These are phyloP conservation scores for Gavialis gangeticus DNA, from an alignment of 2,113 vertebrate genomes.

Conservation along the genomic window DNA sequence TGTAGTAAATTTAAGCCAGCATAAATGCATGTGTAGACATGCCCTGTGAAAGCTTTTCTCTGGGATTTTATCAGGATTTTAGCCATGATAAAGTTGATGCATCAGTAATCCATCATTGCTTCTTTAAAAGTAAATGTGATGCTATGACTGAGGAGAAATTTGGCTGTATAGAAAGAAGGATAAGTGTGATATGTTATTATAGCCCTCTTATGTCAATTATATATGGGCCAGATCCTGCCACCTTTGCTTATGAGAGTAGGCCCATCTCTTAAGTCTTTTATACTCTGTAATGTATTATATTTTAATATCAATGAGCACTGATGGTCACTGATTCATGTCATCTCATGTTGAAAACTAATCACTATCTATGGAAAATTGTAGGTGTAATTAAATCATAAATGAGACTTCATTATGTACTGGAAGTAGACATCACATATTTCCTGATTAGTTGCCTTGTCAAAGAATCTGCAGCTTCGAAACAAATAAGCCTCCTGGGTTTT, in stretches of 20 bases:
- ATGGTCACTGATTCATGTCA: background rate
- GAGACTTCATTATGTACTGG: background rate
- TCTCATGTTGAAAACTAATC: background rate
- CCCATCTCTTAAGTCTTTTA: background rate
- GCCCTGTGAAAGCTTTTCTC: background rate
- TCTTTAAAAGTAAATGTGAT: background rate
- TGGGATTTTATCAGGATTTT: background rate
- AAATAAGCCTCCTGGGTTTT: background rate
- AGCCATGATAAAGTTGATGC: background rate
- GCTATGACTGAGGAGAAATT: background rate
- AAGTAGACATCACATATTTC: background rate
- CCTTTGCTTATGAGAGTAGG: background rate
- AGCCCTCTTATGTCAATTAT: background rate
- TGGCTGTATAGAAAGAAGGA: background rate
- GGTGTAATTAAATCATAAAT: background rate
- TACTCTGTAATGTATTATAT: background rate
- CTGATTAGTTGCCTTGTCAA: background rate
- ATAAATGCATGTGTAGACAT: too few species aligned
- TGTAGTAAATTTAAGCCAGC: too few species aligned
- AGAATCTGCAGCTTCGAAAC: background rate
- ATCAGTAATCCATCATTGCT: background rate
- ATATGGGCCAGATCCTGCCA: background rate
- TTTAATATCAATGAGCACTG: background rate
- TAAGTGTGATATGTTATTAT: background rate
- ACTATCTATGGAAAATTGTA: background rate